These are phyloP conservation scores for Athalia cordata DNA, from an alignment of 2,888 invertebrate species.

Conservation along the genomic window DNA sequence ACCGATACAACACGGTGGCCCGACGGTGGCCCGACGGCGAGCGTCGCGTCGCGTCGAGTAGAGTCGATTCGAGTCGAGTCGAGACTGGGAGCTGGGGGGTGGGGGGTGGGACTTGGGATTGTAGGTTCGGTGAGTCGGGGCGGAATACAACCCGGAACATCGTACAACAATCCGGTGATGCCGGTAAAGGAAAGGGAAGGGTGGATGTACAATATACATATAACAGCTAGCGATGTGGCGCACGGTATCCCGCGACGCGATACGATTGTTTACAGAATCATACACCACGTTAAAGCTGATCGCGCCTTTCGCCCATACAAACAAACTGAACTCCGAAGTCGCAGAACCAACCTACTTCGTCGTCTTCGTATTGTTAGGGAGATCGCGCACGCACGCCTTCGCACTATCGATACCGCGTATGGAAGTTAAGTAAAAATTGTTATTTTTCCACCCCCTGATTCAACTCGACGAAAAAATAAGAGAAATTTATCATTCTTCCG, in stretches of 20 bases:
- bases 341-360: too few relatives aligned
- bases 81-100: not conserved
- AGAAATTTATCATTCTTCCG: too few relatives aligned
- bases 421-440: too few relatives aligned
- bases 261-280: constrained; percentile 45
- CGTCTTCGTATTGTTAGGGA: constrained; percentile 21
- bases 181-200: constrained; percentile 32
- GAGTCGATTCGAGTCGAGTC: not conserved
- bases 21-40: constrained; percentile 53
- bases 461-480: too few relatives aligned
- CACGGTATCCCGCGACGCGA: constrained; percentile 38
- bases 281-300: constrained; percentile 44
- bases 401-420: not conserved
- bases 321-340: too few relatives aligned
- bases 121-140: not conserved
- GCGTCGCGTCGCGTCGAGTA: constrained; percentile 3
- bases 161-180: constrained; percentile 41
- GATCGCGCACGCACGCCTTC: constrained; percentile 1
- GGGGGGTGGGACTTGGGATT: not conserved
- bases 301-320: constrained; percentile 21
- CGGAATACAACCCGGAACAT: constrained; percentile 34
- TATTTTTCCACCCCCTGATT: too few relatives aligned
- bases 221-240: constrained; percentile 42
- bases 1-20: constrained; percentile 57
- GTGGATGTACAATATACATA: not conserved